phyloP scores from a whole-genome alignment of 2,797 vertebrate species.

The Fistularia commersonii region DNA sequence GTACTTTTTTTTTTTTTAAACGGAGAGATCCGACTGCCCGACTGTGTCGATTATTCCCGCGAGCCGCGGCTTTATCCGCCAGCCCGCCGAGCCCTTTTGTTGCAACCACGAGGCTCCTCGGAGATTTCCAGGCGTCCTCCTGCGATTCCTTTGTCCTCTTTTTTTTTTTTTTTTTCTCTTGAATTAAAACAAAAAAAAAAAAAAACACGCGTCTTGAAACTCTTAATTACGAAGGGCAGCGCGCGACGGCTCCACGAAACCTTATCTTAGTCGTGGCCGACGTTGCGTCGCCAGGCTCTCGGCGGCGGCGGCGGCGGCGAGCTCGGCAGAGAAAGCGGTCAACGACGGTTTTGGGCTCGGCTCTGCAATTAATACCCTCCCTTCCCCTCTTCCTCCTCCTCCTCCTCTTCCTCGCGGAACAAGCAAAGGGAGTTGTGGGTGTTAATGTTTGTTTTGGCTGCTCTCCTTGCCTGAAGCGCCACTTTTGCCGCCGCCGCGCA shows the following conservation, averaged over 20 bases:
- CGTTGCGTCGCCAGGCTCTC: conserved; percentile 50
- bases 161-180: no score
- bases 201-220: no score
- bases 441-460: conserved; percentile 68
- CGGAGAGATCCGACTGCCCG: conserved; percentile 32
- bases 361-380: conserved; percentile 43
- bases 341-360: conserved; percentile 45
- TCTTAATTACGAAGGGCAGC: no score
- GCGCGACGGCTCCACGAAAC: conserved; percentile 12
- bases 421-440: neutral
- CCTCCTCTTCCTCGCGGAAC: conserved; percentile 16
- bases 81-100: no score
- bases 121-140: no score
- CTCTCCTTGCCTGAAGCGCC: neutral
- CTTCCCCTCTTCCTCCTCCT: no score
- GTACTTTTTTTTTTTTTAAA: conserved; percentile 20
- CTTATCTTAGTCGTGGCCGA: conserved; percentile 51
- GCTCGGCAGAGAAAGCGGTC: conserved; percentile 52
- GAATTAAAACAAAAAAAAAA: no score
- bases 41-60: no score
- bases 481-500: neutral
- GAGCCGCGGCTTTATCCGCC: no score
- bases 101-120: no score
- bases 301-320: conserved; percentile 49
- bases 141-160: no score